A percentile compares a stretch with the other conserved stretches of the same genome.
These are phyloP conservation scores for Penaeus vannamei DNA, from an alignment of 1,140 invertebrate species.

Conservation along the genomic window DNA sequence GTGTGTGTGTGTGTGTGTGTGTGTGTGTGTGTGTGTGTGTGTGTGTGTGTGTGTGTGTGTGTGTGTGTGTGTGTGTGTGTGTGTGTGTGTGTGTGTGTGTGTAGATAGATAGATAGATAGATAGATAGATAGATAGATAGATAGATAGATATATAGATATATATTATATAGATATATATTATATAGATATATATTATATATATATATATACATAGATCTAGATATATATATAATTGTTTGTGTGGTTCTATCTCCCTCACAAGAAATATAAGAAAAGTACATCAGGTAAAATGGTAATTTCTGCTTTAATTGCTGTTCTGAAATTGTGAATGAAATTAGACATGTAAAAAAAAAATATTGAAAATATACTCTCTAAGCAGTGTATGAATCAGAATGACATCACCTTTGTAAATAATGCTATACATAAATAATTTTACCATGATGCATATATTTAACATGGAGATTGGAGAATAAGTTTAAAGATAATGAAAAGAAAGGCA, in stretches of 20 bases:
- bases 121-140: background rate
- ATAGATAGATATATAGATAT: background rate
- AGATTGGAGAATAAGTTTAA: no score
- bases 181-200: conserved; percentile 18
- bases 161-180: conserved; percentile 8
- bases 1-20: background rate
- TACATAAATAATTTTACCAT: no score
- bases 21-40: background rate
- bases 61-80: background rate
- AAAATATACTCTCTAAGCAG: no score
- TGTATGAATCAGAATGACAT: no score
- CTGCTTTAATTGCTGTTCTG: background rate
- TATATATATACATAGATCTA: background rate
- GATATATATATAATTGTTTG: background rate
- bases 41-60: background rate
- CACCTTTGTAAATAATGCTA: no score
- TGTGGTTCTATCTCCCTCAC: background rate
- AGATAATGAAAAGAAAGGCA: no score
- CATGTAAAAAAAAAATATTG: no score
- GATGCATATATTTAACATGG: no score
- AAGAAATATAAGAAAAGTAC: background rate
- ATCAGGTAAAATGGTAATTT: background rate
- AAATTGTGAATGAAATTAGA: no score
- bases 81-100: conserved; percentile 26
- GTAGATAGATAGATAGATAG: background rate